Evolutionary conservation across 1,140 invertebrate genomes (phyloP).

Genomic region (Melanaphis sacchari): DNA sequence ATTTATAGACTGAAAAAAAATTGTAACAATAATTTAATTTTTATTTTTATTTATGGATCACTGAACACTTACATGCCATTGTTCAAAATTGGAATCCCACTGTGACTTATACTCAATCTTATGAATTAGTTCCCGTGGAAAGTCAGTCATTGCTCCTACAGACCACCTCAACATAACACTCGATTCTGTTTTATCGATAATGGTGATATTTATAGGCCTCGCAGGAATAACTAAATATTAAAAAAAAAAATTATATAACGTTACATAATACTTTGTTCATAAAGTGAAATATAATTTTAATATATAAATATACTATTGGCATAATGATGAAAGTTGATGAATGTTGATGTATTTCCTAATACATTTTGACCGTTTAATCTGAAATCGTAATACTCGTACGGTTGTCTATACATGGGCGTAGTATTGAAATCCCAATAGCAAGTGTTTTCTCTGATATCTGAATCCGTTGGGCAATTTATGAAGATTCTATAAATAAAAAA

Average conservation of each 20-base stretch:
- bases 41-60: background rate
- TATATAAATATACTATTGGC: slow-evolving; percentile 64
- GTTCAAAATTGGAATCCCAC: slow-evolving; percentile 66
- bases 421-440: slow-evolving; percentile 69
- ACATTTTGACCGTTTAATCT: slow-evolving; percentile 67
- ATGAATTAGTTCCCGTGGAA: slow-evolving; percentile 69
- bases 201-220: slow-evolving; percentile 65
- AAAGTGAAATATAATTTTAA: background rate
- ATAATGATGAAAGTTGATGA: slow-evolving; percentile 70
- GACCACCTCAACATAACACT: slow-evolving; percentile 70
- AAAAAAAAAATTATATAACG: background rate
- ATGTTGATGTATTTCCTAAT: slow-evolving; percentile 66
- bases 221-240: slow-evolving; percentile 61
- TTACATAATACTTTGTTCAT: background rate
- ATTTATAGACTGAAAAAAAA: slow-evolving; percentile 25
- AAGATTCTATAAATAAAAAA: slow-evolving; percentile 57
- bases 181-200: slow-evolving; percentile 67
- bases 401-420: slow-evolving; percentile 69
- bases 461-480: slow-evolving; percentile 59
- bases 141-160: slow-evolving; percentile 68
- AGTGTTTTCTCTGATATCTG: slow-evolving; percentile 61
- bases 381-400: slow-evolving; percentile 68
- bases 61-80: slow-evolving; percentile 66
- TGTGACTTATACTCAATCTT: slow-evolving; percentile 72
- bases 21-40: background rate